These are phyloP conservation scores for Tiaroga cobitis DNA, from an alignment of 2,797 vertebrate genomes.

Conservation along the genomic window DNA sequence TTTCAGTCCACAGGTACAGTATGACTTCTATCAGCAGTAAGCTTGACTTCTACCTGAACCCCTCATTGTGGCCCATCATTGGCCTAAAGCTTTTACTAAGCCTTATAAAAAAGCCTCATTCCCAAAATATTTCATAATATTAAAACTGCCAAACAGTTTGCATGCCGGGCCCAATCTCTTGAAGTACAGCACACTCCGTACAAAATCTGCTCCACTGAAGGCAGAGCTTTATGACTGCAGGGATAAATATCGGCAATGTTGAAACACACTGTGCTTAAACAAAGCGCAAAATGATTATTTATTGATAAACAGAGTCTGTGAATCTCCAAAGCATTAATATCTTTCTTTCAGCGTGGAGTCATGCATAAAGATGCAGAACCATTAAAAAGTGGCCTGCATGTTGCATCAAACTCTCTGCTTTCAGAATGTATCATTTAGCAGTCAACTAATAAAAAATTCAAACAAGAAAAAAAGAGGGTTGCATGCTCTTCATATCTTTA, in stretches of 20 bases:
- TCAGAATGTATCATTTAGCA: not conserved
- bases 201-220: slow-evolving; percentile 10
- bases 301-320: slow-evolving; percentile 67
- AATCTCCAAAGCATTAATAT: slow-evolving; percentile 49
- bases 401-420: not conserved
- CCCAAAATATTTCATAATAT: not conserved
- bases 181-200: slow-evolving; percentile 8
- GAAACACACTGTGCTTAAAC: slow-evolving; percentile 22
- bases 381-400: not conserved
- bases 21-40: not conserved
- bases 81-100: not conserved
- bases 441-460: not conserved
- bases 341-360: slow-evolving; percentile 32
- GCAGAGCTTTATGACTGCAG: slow-evolving; percentile 19
- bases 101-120: not conserved
- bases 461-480: not conserved
- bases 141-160: not conserved
- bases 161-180: not conserved
- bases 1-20: slow-evolving; percentile 95
- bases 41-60: not conserved
- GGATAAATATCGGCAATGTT: slow-evolving; percentile 29
- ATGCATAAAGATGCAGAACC: slow-evolving; percentile 27
- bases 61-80: not conserved
- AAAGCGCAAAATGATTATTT: slow-evolving; percentile 67
- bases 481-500: not conserved